These are phyloP conservation scores for Pterois miles DNA, from an alignment of 2,797 vertebrate species.

Conservation along the genomic window DNA sequence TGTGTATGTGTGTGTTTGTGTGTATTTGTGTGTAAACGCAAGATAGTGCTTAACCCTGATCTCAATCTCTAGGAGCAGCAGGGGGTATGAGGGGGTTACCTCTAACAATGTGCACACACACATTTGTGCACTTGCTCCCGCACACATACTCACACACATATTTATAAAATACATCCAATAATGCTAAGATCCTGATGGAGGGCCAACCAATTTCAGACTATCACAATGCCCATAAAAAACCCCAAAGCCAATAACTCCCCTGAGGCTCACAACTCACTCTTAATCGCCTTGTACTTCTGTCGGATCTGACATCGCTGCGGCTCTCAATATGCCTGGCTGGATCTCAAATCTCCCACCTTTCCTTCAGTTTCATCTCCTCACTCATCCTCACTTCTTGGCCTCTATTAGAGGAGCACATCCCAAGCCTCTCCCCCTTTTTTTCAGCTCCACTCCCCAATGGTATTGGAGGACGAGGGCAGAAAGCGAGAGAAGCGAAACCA, in stretches of 20 bases:
- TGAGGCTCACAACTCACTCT: slow-evolving; percentile 50
- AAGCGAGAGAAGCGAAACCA: slow-evolving; percentile 11
- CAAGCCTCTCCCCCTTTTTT: slow-evolving; percentile 5
- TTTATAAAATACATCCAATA: slow-evolving; percentile 29
- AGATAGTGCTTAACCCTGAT: slow-evolving; percentile 57
- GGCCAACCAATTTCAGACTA: slow-evolving; percentile 51
- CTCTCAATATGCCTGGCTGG: slow-evolving; percentile 24
- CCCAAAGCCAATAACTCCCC: slow-evolving; percentile 54
- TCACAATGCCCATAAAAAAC: slow-evolving; percentile 50
- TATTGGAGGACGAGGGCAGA: slow-evolving; percentile 6
- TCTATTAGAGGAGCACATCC: slow-evolving; percentile 36
- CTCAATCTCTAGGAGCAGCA: slow-evolving; percentile 43
- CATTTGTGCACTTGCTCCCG: background rate
- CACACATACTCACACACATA: background rate
- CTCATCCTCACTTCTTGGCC: slow-evolving; percentile 2
- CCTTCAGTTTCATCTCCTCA: slow-evolving; percentile 9
- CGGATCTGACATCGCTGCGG: slow-evolving; percentile 24
- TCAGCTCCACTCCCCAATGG: slow-evolving; percentile 6
- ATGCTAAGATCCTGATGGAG: slow-evolving; percentile 39
- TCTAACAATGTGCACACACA: slow-evolving; percentile 12
- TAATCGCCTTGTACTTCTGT: slow-evolving; percentile 46
- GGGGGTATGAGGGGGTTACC: slow-evolving; percentile 37
- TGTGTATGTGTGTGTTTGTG: slow-evolving; percentile 18
- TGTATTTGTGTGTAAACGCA: slow-evolving; percentile 14
- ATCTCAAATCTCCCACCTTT: slow-evolving; percentile 40